Base-by-base conservation (phyloP, 2,113 vertebrate species). In the Poeciliopsis occidentalis region DNA sequence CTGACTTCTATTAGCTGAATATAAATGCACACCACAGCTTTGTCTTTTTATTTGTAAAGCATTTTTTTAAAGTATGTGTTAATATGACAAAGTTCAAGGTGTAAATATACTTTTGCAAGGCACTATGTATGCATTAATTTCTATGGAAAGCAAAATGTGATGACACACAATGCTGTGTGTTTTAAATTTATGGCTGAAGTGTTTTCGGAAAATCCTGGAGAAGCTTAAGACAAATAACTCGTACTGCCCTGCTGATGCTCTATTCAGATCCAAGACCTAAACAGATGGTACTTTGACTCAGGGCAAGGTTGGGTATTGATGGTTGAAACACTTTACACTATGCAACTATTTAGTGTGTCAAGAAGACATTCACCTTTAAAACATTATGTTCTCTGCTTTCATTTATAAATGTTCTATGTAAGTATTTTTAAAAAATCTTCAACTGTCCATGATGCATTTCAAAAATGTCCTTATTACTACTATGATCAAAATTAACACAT, bases 241-340 rank as follows among this genome's bases (percentile, higher is more conserved):
- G n/a, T 24, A 57, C 8, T n/a, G 22, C 8, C 8, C 22, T n/a
- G 51, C 8, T 57, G 24, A 57, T 57, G 51, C 8, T 57, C 24
- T 57, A 24, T 19, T 47, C 17, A 19, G 17, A 57, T 7, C 51
- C 17, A 57, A 57, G 51, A 57, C 51, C 22, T 57, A 57, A n/a
- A 11, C 51, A 57, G 51, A 57, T n/a, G 51, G 80, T 84, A 72
- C 87, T 89, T 88, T 89, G 87, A 84, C 69, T 60, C 68, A 60
- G 17, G 47, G 60, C 29, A n/a, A 41, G 75, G 67, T 15, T 24
- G 24, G 37, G 26, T 69, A 83, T 64, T 63, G 64, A 76, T 70
- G 64, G 10, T 1, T 57, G 24, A 22, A 57, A n/a, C 51, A 8
- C 22, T 24, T 8, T 57, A 57, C 8, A 10, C 22, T 24, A 57